A percentile compares a stretch with the other conserved stretches of the same genome.
phyloP scores from a whole-genome alignment of 1,140 invertebrate genomes.

The Polyergus mexicanus region DNA sequence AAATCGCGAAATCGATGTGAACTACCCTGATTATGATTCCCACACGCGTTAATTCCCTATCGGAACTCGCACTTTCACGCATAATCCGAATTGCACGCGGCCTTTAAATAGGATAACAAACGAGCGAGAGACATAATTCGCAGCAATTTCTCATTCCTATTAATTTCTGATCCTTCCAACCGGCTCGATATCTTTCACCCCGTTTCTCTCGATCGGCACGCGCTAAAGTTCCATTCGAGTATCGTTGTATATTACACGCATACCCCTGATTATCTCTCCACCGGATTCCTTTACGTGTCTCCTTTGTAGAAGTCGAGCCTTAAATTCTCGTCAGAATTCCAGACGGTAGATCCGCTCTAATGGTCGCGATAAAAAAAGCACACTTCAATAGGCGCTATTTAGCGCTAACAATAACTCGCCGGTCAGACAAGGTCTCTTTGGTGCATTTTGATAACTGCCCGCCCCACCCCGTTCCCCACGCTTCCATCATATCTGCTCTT shows the following conservation, averaged over 20 bases:
- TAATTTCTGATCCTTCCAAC: slow-evolving; percentile 27
- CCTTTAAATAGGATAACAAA: slow-evolving; percentile 44
- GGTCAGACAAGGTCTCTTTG: slow-evolving; percentile 19
- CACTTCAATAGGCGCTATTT: slow-evolving; percentile 65
- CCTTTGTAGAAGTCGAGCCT: slow-evolving; percentile 16
- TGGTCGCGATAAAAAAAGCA: slow-evolving; percentile 53
- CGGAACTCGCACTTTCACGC: slow-evolving; percentile 39
- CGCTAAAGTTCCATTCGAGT: slow-evolving; percentile 67
- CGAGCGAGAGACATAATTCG: slow-evolving; percentile 62
- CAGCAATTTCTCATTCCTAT: slow-evolving; percentile 59
- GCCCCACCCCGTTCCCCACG: background rate
- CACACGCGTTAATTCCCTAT: slow-evolving; percentile 28
- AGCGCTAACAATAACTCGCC: slow-evolving; percentile 60
- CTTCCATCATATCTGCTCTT: background rate
- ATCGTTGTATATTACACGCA: slow-evolving; percentile 58
- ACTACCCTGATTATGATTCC: slow-evolving; percentile 23
- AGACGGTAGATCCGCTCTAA: slow-evolving; percentile 10
- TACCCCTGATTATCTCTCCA: slow-evolving; percentile 65
- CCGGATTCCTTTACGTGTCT: slow-evolving; percentile 49
- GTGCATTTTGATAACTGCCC: slow-evolving; percentile 65
- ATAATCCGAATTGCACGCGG: slow-evolving; percentile 27
- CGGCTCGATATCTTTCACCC: background rate
- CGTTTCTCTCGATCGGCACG: slow-evolving; percentile 24
- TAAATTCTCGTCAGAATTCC: slow-evolving; percentile 38
- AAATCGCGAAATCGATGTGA: background rate